A percentile compares a stretch with the other conserved stretches of the same genome.
phyloP scores from a whole-genome alignment of 2,113 vertebrate genomes.

The Alces alces region DNA sequence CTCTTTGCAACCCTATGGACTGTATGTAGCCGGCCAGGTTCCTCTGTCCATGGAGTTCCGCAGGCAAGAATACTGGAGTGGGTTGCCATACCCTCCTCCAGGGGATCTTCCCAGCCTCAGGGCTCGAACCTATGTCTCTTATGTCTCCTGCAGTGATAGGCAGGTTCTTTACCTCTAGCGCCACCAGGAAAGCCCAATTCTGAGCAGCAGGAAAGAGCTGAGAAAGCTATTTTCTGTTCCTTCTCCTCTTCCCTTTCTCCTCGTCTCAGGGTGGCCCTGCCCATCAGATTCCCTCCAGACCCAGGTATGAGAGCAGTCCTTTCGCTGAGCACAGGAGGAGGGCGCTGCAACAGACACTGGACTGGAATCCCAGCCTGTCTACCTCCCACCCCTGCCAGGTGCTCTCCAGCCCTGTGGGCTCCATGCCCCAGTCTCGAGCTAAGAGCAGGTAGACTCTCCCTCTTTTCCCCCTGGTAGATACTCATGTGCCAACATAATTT shows the following conservation, averaged over 20 bases:
- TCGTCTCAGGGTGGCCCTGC: not conserved
- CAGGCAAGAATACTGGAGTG: not conserved
- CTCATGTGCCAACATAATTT: not conserved
- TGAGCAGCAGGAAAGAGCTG: not conserved
- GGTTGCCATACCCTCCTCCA: not conserved
- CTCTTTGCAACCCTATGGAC: not conserved
- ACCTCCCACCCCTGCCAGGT: not conserved
- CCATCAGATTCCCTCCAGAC: not conserved
- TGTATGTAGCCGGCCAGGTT: not conserved
- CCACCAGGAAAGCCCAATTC: not conserved
- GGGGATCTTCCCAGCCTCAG: not conserved
- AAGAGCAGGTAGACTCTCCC: not conserved
- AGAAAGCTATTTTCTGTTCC: not conserved
- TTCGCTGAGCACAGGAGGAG: not conserved
- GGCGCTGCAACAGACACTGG: rapidly evolving
- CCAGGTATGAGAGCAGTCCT: not conserved
- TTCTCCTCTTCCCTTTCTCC: too few species aligned
- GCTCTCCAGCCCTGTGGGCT: not conserved
- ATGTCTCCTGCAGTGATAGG: not conserved
- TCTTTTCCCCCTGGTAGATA: not conserved
- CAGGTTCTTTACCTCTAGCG: not conserved
- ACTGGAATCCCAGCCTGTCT: not conserved
- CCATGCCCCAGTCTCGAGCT: not conserved
- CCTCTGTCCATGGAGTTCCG: not conserved
- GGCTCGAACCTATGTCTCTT: not conserved